phyloP scores from a whole-genome alignment of 1,140 invertebrate species.

The Ctenoplectra terminalis region DNA sequence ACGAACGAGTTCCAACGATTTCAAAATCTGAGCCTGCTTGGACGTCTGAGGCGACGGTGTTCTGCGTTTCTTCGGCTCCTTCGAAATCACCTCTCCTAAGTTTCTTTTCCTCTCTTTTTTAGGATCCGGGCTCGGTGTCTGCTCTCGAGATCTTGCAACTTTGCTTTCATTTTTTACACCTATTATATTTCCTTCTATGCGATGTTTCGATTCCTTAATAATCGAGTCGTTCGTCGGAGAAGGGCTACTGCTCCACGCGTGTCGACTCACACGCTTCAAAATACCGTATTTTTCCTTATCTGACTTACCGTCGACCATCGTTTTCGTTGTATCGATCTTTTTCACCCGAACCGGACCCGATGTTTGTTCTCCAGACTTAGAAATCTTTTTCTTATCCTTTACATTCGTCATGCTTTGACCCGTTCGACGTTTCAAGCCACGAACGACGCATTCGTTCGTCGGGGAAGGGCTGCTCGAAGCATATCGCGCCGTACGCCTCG shows the following conservation, averaged over 20 bases:
- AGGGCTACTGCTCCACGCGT: background rate
- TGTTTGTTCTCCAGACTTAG: background rate
- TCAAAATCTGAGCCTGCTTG: background rate
- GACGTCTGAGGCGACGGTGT: background rate
- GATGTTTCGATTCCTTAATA: background rate
- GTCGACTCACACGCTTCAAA: background rate
- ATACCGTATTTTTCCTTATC: no score
- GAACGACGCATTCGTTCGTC: background rate
- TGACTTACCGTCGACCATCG: background rate
- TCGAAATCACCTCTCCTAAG: background rate
- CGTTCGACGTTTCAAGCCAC: background rate
- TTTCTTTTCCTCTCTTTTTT: background rate
- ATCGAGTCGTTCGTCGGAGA: background rate
- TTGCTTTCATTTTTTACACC: background rate
- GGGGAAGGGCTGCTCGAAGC: background rate
- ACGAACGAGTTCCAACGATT: slow-evolving; percentile 5
- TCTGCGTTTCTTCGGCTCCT: background rate
- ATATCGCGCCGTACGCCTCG: background rate
- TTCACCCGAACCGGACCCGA: background rate
- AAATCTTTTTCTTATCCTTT: background rate
- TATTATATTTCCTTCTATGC: no score
- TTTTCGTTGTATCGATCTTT: no score
- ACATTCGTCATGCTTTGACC: no score
- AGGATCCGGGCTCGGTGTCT: background rate
- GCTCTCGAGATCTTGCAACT: background rate